Base-by-base conservation (phyloP, 2,113 vertebrate genomes). In the Nycticebus coucang region DNA sequence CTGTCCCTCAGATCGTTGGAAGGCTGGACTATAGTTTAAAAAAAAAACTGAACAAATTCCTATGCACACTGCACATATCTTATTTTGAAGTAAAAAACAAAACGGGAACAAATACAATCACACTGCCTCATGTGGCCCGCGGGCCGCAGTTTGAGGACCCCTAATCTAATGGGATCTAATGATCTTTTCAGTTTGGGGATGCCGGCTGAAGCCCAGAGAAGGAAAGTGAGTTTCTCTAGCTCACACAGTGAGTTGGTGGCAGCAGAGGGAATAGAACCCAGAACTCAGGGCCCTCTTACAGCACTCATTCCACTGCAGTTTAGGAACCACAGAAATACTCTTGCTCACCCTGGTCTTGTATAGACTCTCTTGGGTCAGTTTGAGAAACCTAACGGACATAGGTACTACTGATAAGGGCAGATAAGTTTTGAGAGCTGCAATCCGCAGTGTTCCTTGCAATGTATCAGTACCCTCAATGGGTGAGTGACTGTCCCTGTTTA, bases 301-400 rank as follows among this genome's bases (percentile, higher is more conserved):
- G 30, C 1, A 7, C 22, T 69, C 33, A 18, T 21, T 50, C 90
- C 26, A 4, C 9, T 8, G 45, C 28, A n/a, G 9, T 24, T 66
- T 53, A 11, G 14, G 7, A 62, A 37, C 41, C 10, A 1, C 22
- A 26, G 45, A 26, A 77, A 22, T 3, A 2, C 1, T 50, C 45
- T 50, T 33, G 12, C 22, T 86, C 22, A 14, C 0, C 11, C 0
- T 19, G 15, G 33, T 28, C n/a, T 21, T 15, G 15, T 1, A 0
- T 0, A 35, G 60, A n/a, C 21, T 3, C 53, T 19, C 19, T 59
- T 5, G 8, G 30, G 24, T 50, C 59, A 2, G 3, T 45, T 87
- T 64, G 93, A 37, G 17, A 79, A 84, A 24, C 24, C 24, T 17
- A 21, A 6, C 4, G 13, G 13, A n/a, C 35, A 13, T 14, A 0